Conservation (phyloP, 2,797 vertebrate species). For the Salarias fasciatus region DNA sequence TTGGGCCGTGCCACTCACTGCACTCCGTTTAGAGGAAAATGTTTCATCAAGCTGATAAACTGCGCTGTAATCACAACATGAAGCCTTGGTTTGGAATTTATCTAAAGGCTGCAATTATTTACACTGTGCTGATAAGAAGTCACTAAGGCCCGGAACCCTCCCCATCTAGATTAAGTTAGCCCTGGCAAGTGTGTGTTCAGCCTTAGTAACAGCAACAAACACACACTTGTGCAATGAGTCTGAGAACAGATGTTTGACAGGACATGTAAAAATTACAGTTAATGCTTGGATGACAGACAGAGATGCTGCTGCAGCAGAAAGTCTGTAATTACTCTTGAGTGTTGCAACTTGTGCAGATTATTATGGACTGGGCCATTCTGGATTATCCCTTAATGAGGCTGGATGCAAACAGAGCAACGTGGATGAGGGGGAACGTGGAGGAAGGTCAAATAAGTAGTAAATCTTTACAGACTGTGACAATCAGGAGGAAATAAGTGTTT, state of each 20-base stretch:
- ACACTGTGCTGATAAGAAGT: slow-evolving; percentile 65
- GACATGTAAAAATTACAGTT: slow-evolving; percentile 17
- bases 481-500: too few relatives aligned
- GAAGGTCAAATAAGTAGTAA: too few relatives aligned
- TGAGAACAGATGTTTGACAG: slow-evolving; percentile 14
- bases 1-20: not conserved
- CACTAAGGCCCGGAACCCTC: slow-evolving; percentile 21
- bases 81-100: slow-evolving; percentile 60
- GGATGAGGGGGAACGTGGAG: not conserved
- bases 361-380: not conserved
- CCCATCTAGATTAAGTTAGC: slow-evolving; percentile 23
- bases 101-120: slow-evolving; percentile 65
- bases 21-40: slow-evolving; percentile 27
- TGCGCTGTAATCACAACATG: slow-evolving; percentile 32
- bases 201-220: slow-evolving; percentile 14
- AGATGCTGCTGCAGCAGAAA: not conserved
- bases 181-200: slow-evolving; percentile 1
- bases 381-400: slow-evolving; percentile 5
- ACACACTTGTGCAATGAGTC: slow-evolving; percentile 23
- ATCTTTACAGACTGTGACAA: too few relatives aligned
- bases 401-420: not conserved
- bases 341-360: slow-evolving; percentile 3
- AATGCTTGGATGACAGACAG: not conserved
- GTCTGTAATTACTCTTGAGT: not conserved
- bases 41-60: slow-evolving; percentile 58